Evolutionary conservation across 2,113 vertebrate species (phyloP), one percentile per base, ranked within the genome.

Genomic region (Cricetomys ansorgei): DNA sequence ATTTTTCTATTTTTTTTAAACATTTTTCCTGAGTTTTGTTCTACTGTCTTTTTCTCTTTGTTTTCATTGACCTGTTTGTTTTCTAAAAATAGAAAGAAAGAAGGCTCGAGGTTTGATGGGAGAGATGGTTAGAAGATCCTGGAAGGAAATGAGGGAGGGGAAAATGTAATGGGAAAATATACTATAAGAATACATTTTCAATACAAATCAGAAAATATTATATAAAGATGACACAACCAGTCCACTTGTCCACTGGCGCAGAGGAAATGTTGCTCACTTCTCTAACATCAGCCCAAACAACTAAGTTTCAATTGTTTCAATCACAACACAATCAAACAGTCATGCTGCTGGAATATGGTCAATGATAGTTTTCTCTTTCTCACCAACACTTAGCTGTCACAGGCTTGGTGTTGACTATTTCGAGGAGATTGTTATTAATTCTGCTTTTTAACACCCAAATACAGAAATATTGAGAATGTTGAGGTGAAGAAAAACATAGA

Each of bases 371-470:
- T 76, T n/a, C 37, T 95, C 73, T 90, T 84, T 43, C 15, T 94
- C n/a, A 81, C 29, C 3, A 67, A 50, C 2, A 89, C 73, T 89
- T 96, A 77, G 57, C 64, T 23, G 65, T 64, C n/a, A 45, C 5
- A 93, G 8, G 25, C 9, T 62, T 84, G 15, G 59, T 15, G 5
- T 37, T 67, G 21, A 31, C 2, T n/a, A 77, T 76, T 45, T 40
- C 40, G 12, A 88, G 8, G 93, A 65, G 17, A 90, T 59, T 40
- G 55, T 13, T 70, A 15, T 57, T 79, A 84, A 75, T 90, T 25
- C 37, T 69, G 77, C 75, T 88, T 94, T 86, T 93, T 43, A 96
- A 37, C 37, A 69, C 48, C 13, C 37, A 93, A 76, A 7, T 85
- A 10, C 17, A 93, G 31, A 95, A 50, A 75, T 79, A 59, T 43